Evolutionary conservation across 2,797 vertebrate genomes (phyloP).

Genomic region (Loris lydekkerianus): DNA sequence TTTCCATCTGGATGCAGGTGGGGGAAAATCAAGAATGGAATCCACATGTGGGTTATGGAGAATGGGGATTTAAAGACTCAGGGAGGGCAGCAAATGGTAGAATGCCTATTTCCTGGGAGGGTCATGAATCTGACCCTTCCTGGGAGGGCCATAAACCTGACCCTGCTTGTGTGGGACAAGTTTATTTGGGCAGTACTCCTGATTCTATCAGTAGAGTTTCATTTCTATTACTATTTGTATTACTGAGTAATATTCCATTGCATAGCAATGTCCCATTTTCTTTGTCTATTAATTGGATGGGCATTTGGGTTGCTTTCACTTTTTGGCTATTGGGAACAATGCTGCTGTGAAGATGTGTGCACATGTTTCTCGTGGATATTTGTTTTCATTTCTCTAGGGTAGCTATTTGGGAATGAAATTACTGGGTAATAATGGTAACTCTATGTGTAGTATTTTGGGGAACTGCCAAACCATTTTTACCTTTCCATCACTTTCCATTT

Average conservation of each 20-base stretch:
- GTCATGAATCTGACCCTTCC: too few species aligned
- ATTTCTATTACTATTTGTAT: not conserved
- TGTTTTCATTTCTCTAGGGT: not conserved
- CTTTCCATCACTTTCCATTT: not conserved
- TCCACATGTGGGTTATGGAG: too few species aligned
- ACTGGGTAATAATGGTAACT: not conserved
- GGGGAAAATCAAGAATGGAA: too few species aligned
- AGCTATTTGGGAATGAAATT: not conserved
- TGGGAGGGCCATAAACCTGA: too few species aligned
- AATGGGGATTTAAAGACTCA: too few species aligned
- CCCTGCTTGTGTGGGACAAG: too few species aligned
- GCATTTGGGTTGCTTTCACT: not conserved
- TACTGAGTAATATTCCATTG: not conserved
- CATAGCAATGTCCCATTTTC: not conserved
- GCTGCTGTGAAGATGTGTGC: not conserved
- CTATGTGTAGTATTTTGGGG: not conserved
- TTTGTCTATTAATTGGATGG: not conserved
- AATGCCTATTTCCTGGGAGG: too few species aligned
- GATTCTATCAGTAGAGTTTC: not conserved
- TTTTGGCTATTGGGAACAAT: not conserved
- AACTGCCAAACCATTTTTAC: not conserved
- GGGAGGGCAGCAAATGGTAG: too few species aligned
- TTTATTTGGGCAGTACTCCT: too few species aligned
- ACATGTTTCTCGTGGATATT: not conserved
- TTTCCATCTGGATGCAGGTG: too few species aligned